Evolutionary conservation across 2,888 invertebrate species (phyloP).

Genomic region (Abrostola tripartita): DNA sequence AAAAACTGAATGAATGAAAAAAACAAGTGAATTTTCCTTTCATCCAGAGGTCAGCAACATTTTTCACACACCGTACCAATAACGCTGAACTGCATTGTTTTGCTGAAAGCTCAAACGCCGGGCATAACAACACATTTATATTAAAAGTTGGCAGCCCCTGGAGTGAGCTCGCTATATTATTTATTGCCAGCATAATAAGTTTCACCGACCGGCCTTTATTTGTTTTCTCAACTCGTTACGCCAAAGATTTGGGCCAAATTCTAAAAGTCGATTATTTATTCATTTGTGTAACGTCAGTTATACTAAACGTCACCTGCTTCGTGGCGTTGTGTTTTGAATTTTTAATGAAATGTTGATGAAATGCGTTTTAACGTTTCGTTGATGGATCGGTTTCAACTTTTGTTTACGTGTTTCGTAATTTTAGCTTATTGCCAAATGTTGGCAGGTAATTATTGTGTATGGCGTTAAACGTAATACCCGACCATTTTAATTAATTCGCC

Average conservation of each 20-base stretch:
- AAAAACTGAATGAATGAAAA: too few relatives aligned
- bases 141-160: slow-evolving; percentile 73
- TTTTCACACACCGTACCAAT: slow-evolving; percentile 28
- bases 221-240: slow-evolving; percentile 84
- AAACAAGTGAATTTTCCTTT: background rate
- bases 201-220: slow-evolving; percentile 75
- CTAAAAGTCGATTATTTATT: slow-evolving; percentile 84
- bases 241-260: slow-evolving; percentile 82
- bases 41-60: slow-evolving; percentile 20
- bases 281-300: slow-evolving; percentile 70
- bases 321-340: slow-evolving; percentile 59
- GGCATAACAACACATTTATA: slow-evolving; percentile 65
- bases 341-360: slow-evolving; percentile 53
- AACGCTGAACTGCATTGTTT: slow-evolving; percentile 45
- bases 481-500: too few relatives aligned
- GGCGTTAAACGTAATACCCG: too few relatives aligned
- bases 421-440: background rate
- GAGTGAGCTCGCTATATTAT: slow-evolving; percentile 80
- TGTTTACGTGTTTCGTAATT: slow-evolving; percentile 1
- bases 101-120: slow-evolving; percentile 22
- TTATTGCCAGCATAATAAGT: slow-evolving; percentile 84
- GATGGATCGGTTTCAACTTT: slow-evolving; percentile 25
- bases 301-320: slow-evolving; percentile 57
- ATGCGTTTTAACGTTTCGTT: slow-evolving; percentile 20
- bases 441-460: background rate